These are phyloP conservation scores for Pachycephala philippinensis DNA, from an alignment of 2,113 vertebrate species.

Conservation along the genomic window DNA sequence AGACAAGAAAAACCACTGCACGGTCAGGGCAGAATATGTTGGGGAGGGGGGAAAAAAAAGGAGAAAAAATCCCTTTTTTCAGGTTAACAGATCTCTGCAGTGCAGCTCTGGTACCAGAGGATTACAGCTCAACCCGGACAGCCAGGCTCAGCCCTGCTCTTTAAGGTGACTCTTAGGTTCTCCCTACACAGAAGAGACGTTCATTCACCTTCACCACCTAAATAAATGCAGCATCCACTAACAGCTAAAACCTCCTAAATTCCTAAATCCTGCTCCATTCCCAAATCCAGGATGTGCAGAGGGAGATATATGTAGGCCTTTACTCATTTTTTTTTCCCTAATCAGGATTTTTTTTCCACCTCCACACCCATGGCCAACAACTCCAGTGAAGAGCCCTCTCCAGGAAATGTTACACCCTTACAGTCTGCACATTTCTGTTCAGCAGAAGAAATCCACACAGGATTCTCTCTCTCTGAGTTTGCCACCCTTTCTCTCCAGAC, in stretches of 20 bases:
- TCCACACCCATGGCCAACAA: not conserved
- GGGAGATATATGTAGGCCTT: not conserved
- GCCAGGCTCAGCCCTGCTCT: not conserved
- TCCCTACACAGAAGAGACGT: not conserved
- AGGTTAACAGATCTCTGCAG: not conserved
- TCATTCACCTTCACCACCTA: not conserved
- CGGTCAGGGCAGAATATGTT: not conserved
- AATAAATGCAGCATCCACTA: not conserved
- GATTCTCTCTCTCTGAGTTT: not conserved
- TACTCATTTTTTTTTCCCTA: not conserved
- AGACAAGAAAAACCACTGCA: not conserved
- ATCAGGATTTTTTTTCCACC: not conserved
- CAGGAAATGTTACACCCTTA: not conserved
- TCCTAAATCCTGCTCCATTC: not conserved
- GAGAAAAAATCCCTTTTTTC: not conserved
- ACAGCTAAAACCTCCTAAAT: not conserved
- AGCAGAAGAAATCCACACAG: not conserved
- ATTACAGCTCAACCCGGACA: not conserved
- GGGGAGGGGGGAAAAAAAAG: accelerated
- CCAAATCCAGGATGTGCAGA: not conserved
- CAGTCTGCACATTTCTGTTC: accelerated
- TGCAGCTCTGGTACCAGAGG: not conserved
- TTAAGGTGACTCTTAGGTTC: not conserved
- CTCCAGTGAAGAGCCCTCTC: not conserved
- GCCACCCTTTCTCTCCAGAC: not conserved